These are phyloP conservation scores for Mythimna vitellina DNA, from an alignment of 2,888 invertebrate species.

Conservation along the genomic window DNA sequence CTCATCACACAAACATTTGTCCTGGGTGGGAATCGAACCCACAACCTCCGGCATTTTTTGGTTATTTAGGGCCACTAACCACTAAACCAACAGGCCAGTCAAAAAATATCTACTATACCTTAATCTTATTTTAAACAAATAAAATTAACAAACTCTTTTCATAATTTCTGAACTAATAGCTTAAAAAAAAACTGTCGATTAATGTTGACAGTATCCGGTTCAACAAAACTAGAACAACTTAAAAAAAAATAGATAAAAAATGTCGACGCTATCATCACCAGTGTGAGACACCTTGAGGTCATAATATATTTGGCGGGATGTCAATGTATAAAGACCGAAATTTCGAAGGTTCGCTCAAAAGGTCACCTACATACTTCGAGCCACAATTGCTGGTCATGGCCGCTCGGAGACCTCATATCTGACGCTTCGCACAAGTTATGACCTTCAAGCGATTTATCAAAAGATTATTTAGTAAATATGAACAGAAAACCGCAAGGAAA, in stretches of 20 bases:
- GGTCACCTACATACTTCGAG: slow-evolving; percentile 88
- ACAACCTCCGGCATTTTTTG: too few species aligned
- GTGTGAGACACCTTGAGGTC: slow-evolving; percentile 37
- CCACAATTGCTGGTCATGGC: slow-evolving; percentile 84
- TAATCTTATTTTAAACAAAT: too few species aligned
- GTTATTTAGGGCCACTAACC: too few species aligned
- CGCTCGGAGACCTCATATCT: slow-evolving; percentile 81
- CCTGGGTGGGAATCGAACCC: too few species aligned
- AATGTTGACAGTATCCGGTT: neutral
- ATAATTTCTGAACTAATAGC: too few species aligned
- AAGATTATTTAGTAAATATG: slow-evolving; percentile 10
- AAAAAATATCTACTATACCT: too few species aligned
- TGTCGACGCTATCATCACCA: slow-evolving; percentile 38
- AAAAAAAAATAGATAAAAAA: neutral
- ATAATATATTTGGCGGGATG: slow-evolving; percentile 73
- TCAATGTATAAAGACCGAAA: slow-evolving; percentile 82
- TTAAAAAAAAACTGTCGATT: neutral
- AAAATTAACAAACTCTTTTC: too few species aligned
- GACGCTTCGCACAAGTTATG: slow-evolving; percentile 65
- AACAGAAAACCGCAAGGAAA: neutral
- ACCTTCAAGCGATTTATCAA: slow-evolving; percentile 61
- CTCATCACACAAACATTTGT: too few species aligned
- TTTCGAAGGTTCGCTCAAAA: slow-evolving; percentile 81
- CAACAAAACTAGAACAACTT: neutral
- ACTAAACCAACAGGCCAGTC: too few species aligned